Conservation (phyloP, 37 sponge, comb jelly and placozoan genomes). For the Halichondria panicea region DNA sequence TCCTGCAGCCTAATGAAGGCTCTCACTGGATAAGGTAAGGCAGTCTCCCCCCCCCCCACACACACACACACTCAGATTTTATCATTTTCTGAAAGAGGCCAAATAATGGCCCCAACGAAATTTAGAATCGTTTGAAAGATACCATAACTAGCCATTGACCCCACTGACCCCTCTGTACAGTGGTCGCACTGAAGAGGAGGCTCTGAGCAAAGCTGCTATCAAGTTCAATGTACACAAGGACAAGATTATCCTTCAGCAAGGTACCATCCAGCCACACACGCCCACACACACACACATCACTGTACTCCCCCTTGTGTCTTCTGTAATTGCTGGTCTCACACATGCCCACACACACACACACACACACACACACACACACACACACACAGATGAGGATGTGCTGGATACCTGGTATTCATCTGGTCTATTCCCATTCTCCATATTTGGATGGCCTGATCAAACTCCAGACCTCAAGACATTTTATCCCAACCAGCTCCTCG, state of each 20-base stretch:
- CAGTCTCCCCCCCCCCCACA: background rate
- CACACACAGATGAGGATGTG: slow-evolving; percentile 91
- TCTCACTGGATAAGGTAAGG: slow-evolving; percentile 68
- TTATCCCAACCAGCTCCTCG: slow-evolving; percentile 89
- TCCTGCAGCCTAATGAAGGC: slow-evolving; percentile 55
- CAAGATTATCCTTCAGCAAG: slow-evolving; percentile 73
- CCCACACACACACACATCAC: too few relatives aligned
- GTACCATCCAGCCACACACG: slow-evolving; percentile 9
- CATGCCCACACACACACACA: background rate
- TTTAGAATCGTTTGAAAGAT: too few relatives aligned
- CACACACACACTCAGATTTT: too few relatives aligned
- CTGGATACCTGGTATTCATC: slow-evolving; percentile 99
- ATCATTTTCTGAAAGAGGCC: too few relatives aligned
- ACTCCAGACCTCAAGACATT: slow-evolving; percentile 80
- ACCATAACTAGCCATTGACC: background rate
- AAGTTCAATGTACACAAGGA: slow-evolving; percentile 81
- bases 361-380: background rate
- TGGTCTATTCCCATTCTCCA: slow-evolving; percentile 95
- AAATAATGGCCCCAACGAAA: too few relatives aligned
- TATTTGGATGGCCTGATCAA: slow-evolving; percentile 95
- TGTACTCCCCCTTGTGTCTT: too few relatives aligned
- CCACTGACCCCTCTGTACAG: too few relatives aligned
- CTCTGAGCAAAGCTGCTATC: slow-evolving; percentile 73
- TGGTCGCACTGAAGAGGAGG: slow-evolving; percentile 88
- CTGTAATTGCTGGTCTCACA: too few relatives aligned